Conservation (phyloP, 2,888 invertebrate species). For the Lutraria lutraria region DNA sequence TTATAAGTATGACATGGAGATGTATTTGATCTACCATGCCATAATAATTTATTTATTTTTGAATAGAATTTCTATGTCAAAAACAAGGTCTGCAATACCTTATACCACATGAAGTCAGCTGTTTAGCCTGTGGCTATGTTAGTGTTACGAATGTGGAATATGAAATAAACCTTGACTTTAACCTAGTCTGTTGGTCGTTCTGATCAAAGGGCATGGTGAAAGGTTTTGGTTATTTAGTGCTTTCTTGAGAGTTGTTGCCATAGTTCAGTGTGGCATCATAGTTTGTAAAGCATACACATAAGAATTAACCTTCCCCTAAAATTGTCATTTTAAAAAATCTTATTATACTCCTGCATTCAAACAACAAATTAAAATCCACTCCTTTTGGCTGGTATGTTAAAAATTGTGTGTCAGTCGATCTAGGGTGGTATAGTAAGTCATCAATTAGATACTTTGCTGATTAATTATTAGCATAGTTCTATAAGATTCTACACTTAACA, state of each 20-base stretch:
- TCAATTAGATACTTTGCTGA: neutral
- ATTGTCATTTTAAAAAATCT: too few relatives aligned
- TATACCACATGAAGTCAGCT: constrained; percentile 72
- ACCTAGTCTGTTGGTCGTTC: constrained; percentile 42
- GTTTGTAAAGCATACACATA: constrained; percentile 57
- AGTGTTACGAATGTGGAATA: constrained; percentile 76
- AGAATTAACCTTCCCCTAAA: too few relatives aligned
- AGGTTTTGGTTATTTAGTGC: constrained; percentile 35
- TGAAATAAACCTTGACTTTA: constrained; percentile 49
- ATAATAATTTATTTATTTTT: too few relatives aligned
- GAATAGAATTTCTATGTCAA: too few relatives aligned
- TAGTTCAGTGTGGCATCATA: constrained; percentile 41
- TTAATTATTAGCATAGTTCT: neutral
- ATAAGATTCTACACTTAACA: neutral
- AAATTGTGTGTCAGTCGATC: constrained; percentile 44
- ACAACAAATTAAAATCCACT: neutral
- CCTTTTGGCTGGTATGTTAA: constrained; percentile 33
- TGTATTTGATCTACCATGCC: too few relatives aligned
- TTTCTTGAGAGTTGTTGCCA: constrained; percentile 57
- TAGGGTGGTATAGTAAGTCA: constrained; percentile 47
- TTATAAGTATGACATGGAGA: too few relatives aligned
- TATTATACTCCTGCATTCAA: neutral
- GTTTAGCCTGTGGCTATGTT: constrained; percentile 34
- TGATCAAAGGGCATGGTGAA: constrained; percentile 33
- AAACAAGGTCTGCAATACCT: neutral